A percentile compares a stretch with the other conserved stretches of the same genome.
These are phyloP conservation scores for Psittacula echo DNA, from an alignment of 2,797 vertebrate genomes.

Conservation along the genomic window DNA sequence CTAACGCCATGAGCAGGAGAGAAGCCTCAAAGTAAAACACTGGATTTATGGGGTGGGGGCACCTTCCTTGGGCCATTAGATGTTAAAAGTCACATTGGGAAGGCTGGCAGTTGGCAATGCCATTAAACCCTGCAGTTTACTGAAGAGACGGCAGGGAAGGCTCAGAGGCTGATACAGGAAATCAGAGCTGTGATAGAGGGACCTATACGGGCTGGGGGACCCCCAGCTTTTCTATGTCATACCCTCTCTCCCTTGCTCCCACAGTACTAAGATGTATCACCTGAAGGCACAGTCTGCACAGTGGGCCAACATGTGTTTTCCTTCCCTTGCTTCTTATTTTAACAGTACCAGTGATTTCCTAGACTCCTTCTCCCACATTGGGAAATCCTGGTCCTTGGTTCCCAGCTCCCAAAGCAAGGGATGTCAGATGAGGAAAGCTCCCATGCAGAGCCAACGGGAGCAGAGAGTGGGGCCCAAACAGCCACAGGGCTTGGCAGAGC, in stretches of 20 bases:
- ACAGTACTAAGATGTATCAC: neutral
- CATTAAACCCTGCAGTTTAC: neutral
- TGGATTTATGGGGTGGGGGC: neutral
- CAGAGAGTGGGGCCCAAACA: neutral
- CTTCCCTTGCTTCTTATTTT: neutral
- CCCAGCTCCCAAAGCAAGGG: neutral
- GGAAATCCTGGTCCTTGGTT: neutral
- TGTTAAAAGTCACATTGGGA: neutral
- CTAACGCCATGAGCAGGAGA: accelerated
- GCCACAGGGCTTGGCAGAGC: neutral
- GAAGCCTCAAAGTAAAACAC: neutral
- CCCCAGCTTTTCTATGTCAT: neutral
- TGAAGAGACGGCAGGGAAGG: neutral
- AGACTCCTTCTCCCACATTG: neutral
- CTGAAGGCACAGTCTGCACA: neutral
- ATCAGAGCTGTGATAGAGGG: neutral
- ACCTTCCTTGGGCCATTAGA: neutral
- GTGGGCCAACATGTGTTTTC: neutral
- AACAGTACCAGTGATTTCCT: neutral
- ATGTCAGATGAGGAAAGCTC: neutral
- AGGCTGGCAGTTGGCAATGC: neutral
- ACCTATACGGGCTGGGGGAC: neutral
- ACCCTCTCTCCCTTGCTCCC: neutral
- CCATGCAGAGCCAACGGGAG: neutral
- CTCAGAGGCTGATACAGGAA: neutral